phyloP scores from a whole-genome alignment of 2,888 invertebrate species.

The Pristionchus arcanus region DNA sequence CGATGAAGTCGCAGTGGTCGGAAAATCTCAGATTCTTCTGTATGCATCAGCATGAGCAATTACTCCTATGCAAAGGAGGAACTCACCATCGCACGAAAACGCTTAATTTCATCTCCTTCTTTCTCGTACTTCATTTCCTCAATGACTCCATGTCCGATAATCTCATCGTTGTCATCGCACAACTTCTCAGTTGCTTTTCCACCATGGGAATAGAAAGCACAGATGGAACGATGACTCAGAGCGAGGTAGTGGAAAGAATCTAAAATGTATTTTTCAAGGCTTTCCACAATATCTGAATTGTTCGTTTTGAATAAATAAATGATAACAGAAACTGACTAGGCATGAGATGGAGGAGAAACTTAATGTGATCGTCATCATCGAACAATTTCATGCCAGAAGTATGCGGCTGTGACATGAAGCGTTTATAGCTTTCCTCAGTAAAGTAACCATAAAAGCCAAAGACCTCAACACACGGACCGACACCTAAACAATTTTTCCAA shows the following conservation, averaged over 20 bases:
- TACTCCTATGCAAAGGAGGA: too few relatives aligned
- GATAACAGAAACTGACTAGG: background rate
- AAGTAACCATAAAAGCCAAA: background rate
- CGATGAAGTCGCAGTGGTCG: too few relatives aligned
- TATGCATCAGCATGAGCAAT: too few relatives aligned
- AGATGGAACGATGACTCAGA: background rate
- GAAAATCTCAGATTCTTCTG: too few relatives aligned
- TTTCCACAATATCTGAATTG: background rate
- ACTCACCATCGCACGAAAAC: background rate
- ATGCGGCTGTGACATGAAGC: background rate
- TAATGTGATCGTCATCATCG: background rate
- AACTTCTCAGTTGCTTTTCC: background rate
- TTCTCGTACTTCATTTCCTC: background rate
- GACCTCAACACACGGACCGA: constrained; percentile 6
- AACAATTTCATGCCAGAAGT: background rate
- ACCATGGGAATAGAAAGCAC: background rate
- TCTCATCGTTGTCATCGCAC: background rate
- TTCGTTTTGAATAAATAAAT: background rate
- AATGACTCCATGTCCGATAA: background rate
- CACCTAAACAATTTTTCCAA: background rate
- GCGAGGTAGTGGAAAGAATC: background rate
- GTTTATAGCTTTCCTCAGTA: background rate
- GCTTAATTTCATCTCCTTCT: background rate
- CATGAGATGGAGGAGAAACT: background rate
- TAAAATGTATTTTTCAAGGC: background rate